Evolutionary conservation across 2,113 vertebrate genomes (phyloP).

Genomic region (Microtus ochrogaster): DNA sequence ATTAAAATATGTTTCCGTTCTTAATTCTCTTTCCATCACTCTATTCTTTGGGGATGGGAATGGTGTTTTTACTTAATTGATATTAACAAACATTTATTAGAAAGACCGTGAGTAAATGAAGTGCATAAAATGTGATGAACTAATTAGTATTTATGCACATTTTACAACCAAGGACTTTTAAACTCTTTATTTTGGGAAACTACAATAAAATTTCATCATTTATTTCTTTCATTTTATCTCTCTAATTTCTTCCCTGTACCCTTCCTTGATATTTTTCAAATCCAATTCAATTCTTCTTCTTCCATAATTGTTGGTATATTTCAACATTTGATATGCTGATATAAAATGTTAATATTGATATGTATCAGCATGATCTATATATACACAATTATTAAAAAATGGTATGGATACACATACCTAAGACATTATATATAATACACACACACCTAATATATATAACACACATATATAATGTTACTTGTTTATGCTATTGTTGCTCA

Average conservation of each 20-base stretch:
- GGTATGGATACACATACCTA: too few relatives aligned
- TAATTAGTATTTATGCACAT: neutral
- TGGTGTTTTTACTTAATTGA: neutral
- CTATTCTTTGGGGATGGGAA: neutral
- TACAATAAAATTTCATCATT: neutral
- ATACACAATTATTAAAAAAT: too few relatives aligned
- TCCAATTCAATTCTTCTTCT: neutral
- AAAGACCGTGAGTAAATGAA: neutral
- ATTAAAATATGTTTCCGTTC: neutral
- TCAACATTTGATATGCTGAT: too few relatives aligned
- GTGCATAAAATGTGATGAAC: neutral
- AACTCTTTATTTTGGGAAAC: neutral
- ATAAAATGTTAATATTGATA: too few relatives aligned
- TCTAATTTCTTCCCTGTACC: neutral
- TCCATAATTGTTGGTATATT: neutral
- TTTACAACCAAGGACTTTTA: neutral
- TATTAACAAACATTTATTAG: neutral
- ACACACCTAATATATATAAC: neutral
- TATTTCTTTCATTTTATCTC: rapidly evolving
- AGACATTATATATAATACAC: too few relatives aligned
- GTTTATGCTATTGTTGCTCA: neutral
- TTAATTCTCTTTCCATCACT: neutral
- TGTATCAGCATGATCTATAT: too few relatives aligned
- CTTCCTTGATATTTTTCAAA: neutral
- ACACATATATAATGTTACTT: neutral